Conservation (phyloP, 1,140 invertebrate genomes). For the Globodera ellingtonae region DNA sequence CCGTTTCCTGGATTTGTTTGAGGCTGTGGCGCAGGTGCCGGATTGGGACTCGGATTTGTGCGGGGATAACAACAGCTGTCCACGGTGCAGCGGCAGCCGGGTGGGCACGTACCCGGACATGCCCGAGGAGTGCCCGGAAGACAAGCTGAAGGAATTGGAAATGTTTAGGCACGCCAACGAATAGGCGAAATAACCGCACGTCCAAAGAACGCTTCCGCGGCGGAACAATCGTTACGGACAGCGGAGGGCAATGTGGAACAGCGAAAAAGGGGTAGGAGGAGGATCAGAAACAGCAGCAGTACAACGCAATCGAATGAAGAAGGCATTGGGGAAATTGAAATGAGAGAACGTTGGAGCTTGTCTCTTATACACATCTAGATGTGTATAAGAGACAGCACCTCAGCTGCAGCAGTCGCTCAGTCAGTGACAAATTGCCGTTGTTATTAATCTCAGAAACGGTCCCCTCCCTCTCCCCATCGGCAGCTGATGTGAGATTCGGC, state of each 20-base stretch:
- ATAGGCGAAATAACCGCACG: background rate
- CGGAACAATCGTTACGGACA: conserved; percentile 9
- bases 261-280: background rate
- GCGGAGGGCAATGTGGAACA: background rate
- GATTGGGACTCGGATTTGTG: background rate
- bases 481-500: background rate
- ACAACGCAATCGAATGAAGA: background rate
- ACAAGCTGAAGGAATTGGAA: background rate
- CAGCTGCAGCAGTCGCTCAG: too few species aligned
- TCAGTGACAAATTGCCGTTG: too few species aligned
- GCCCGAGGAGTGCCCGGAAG: background rate
- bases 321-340: background rate
- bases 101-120: conserved; percentile 1
- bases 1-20: background rate
- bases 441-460: too few species aligned
- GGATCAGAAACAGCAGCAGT: background rate
- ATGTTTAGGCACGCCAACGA: too few species aligned
- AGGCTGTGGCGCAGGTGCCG: background rate
- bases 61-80: conserved; percentile 1
- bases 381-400: too few species aligned
- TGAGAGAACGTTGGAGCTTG: too few species aligned
- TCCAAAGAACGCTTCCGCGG: conserved; percentile 7
- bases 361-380: too few species aligned
- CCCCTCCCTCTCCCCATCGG: too few species aligned
- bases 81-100: conserved; percentile 7